Base-by-base conservation (phyloP, 1,140 invertebrate genomes). In the Eufriesea mexicana region DNA sequence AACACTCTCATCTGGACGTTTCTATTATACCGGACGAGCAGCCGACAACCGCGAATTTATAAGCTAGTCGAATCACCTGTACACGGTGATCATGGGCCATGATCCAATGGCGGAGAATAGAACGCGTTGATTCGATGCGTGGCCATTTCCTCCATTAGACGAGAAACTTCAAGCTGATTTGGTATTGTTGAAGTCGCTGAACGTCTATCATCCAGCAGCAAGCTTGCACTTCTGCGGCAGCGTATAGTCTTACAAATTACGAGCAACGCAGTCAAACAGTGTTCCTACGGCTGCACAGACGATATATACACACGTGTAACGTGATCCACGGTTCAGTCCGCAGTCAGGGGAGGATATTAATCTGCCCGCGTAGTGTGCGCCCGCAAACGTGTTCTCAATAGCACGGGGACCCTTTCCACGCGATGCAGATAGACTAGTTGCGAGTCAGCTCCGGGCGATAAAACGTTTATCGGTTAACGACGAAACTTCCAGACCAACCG, bases 81-180 rank as follows among this genome's bases (percentile, higher is more conserved):
- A 61, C 16, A n/a, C 0, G n/a, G 45, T n/a, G 20, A 49, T 64
- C 74, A 18, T 10, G 45, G n/a, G 12, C 6, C 20, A 5, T 2
- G 47, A n/a, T 10, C 20, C 5, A 18, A 75, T 25, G 14, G 2
- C 45, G 7, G 42, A 25, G 28, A 14, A 14, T 35, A 57, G 18
- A 81, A 28, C 25, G 51, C 71, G 49, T 67, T 68, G 55, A 85
- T 55, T 84, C 61, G 47, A 47, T 8, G 57, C 28, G 45, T 51
- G 8, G 73, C 18, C 35, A 28, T 16, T 0, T 1, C 47, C 9
- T 49, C 2, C 5, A 68, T 74, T 73, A 55, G 35, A 14, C 12
- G 55, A 59, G 67, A 61, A 79, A 79, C 35, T 79, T 68, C 42
- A 72, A 47, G 9, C 9, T 68, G 70, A 86, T 74, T 80, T 64